Conservation (phyloP, 2,797 vertebrate genomes). For the Gambelia wislizenii region DNA sequence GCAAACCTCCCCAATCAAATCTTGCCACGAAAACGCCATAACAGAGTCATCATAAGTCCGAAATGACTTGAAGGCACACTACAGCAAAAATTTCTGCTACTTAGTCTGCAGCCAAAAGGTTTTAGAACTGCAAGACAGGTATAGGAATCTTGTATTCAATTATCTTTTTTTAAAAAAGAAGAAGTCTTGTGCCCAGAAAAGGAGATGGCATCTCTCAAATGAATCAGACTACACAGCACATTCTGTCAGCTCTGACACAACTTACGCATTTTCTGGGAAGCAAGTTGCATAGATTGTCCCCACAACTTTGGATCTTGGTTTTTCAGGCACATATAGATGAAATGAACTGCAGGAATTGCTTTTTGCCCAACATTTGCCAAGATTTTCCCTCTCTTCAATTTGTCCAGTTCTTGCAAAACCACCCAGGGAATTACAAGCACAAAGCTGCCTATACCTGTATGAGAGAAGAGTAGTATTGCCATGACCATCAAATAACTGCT, state of each 20-base stretch:
- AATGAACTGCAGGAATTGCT: constrained; percentile 89
- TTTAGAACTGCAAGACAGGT: neutral
- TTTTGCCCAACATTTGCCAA: constrained; percentile 83
- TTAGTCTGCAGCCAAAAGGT: neutral
- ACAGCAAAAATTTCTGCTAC: too few relatives aligned
- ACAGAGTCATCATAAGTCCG: too few relatives aligned
- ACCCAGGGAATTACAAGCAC: constrained; percentile 93
- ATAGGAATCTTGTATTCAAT: neutral
- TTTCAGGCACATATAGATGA: constrained; percentile 88
- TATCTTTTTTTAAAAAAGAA: too few relatives aligned
- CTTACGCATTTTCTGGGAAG: constrained; percentile 87
- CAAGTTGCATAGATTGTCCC: constrained; percentile 96
- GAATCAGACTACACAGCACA: constrained; percentile 1
- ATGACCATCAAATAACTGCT: neutral
- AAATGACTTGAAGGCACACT: too few relatives aligned
- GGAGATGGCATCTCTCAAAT: neutral
- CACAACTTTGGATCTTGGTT: constrained; percentile 83
- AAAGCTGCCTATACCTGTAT: constrained; percentile 83
- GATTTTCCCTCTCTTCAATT: constrained; percentile 86
- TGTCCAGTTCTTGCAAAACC: constrained; percentile 93
- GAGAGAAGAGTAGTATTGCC: constrained; percentile 14
- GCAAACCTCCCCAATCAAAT: too few relatives aligned
- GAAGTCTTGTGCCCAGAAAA: neutral
- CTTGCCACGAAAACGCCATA: too few relatives aligned
- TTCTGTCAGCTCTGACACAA: constrained; percentile 27